Conservation (phyloP, 2,888 invertebrate species). For the Caenorhabditis sp. region DNA sequence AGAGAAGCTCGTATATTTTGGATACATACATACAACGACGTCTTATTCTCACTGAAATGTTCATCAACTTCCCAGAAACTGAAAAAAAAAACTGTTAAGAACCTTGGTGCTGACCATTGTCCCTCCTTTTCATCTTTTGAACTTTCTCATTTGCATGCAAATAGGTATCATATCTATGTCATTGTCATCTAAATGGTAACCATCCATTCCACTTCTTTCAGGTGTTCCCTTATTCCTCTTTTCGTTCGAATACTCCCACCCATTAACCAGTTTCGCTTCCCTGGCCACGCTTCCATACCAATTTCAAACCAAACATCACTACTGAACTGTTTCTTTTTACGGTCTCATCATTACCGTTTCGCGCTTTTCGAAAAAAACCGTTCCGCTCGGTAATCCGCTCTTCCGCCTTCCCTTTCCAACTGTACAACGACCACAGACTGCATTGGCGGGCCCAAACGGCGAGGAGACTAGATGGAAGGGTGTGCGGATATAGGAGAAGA, state of each 20-base stretch:
- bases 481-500: background rate
- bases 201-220: background rate
- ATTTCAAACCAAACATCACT: constrained; percentile 17
- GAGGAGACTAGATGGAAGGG: background rate
- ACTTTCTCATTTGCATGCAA: constrained; percentile 18
- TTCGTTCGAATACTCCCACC: constrained; percentile 5
- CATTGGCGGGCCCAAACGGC: background rate
- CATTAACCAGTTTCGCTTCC: constrained; percentile 56
- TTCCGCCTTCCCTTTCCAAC: constrained; percentile 13
- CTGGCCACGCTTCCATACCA: background rate
- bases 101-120: too few relatives aligned
- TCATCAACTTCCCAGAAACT: too few relatives aligned
- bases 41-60: too few relatives aligned
- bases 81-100: too few relatives aligned
- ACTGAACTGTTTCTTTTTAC: constrained; percentile 3
- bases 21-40: too few relatives aligned
- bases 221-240: constrained; percentile 10
- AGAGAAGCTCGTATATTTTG: too few relatives aligned
- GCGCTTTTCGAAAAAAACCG: constrained; percentile 23
- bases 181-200: constrained; percentile 29
- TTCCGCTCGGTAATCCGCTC: constrained; percentile 27
- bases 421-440: constrained; percentile 6
- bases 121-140: background rate
- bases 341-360: constrained; percentile 24
- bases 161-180: constrained; percentile 34